These are phyloP conservation scores for Peromyscus melanophrys DNA, from an alignment of 2,797 vertebrate species.

Conservation along the genomic window DNA sequence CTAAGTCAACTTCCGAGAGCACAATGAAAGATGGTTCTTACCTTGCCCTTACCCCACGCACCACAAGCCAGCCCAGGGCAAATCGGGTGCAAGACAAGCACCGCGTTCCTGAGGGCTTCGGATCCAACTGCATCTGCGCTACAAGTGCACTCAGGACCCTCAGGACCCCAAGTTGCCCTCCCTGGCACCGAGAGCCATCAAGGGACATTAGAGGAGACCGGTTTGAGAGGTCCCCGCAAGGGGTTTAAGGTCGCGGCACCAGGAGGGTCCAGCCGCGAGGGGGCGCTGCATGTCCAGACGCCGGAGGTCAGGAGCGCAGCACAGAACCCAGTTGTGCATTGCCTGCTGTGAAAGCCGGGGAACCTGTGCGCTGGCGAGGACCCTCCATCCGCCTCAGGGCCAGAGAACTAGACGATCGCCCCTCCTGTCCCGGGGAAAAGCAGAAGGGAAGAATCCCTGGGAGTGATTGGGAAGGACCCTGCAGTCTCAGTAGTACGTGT, in stretches of 20 bases:
- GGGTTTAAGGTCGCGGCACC: accelerated
- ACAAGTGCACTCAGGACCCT: not conserved
- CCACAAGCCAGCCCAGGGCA: not conserved
- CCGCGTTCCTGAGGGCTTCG: not conserved
- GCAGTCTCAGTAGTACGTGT: not conserved
- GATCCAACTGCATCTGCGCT: not conserved
- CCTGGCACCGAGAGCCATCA: not conserved
- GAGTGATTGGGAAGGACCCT: not conserved
- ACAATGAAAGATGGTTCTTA: not conserved
- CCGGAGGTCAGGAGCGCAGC: not conserved
- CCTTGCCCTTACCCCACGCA: not conserved
- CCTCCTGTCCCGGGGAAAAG: not conserved
- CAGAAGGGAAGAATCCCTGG: not conserved
- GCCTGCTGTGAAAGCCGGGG: not conserved
- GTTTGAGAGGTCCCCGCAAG: accelerated
- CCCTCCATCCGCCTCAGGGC: not conserved
- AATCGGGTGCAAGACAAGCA: not conserved
- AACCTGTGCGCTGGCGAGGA: not conserved
- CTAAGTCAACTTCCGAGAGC: not conserved
- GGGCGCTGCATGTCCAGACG: not conserved
- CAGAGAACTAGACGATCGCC: not conserved
- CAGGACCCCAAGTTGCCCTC: too few relatives aligned
- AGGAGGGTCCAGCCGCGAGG: accelerated
- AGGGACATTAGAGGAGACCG: accelerated
- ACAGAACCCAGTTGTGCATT: not conserved